Percentiles rank a stretch among this genome's conserved stretches.
phyloP scores from a whole-genome alignment of 2,113 vertebrate species.

The Podarcis raffonei region DNA sequence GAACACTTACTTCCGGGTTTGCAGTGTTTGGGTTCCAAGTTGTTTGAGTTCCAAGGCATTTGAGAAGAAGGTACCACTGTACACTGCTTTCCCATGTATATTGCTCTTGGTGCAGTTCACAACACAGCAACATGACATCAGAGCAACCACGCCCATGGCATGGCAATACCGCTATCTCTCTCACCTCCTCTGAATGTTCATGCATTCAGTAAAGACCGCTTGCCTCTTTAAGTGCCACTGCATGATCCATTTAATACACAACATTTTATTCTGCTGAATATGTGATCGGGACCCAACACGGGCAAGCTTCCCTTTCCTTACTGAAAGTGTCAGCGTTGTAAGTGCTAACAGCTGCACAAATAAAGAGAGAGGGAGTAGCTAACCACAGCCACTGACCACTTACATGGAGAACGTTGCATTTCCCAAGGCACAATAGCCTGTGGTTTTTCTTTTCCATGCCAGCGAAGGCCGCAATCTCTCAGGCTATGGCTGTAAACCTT shows the following conservation, averaged over 20 bases:
- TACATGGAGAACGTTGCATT: not conserved
- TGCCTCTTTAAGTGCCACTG: not conserved
- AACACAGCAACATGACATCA: not conserved
- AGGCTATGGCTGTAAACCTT: not conserved
- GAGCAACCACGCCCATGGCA: not conserved
- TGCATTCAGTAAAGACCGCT: too few species aligned
- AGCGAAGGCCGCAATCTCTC: not conserved
- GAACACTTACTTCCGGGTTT: too few species aligned
- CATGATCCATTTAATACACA: not conserved
- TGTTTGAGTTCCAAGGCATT: too few species aligned
- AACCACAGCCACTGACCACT: slow-evolving; percentile 18
- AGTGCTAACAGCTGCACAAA: slow-evolving; percentile 25
- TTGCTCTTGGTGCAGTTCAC: too few species aligned
- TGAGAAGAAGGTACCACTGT: not conserved
- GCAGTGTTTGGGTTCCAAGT: too few species aligned
- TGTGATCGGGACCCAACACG: not conserved
- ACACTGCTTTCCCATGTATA: too few species aligned
- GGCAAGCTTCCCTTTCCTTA: not conserved
- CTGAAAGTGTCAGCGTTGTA: slow-evolving; percentile 17
- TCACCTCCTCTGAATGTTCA: too few species aligned
- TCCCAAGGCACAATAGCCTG: slow-evolving; percentile 10
- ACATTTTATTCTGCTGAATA: not conserved
- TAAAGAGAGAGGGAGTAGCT: not conserved
- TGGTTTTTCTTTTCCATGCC: slow-evolving; percentile 10
- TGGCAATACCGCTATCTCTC: not conserved